Conservation (phyloP, 2,888 invertebrate species). For the Limulus polyphemus region DNA sequence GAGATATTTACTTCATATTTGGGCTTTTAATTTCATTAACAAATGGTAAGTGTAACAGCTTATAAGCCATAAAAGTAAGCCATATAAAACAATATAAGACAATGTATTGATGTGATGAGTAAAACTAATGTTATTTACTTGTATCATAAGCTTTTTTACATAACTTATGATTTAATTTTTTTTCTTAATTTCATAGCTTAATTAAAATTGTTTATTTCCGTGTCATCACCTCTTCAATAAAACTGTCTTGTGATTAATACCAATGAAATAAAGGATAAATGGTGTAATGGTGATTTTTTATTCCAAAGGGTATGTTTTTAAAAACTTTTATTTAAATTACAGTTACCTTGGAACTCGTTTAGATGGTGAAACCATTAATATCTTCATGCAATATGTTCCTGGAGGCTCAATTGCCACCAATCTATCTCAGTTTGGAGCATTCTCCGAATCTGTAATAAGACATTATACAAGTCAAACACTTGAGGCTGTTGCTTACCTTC, state of each 20-base stretch:
- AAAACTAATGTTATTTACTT: no score
- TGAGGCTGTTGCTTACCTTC: slow-evolving; percentile 37
- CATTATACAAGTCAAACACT: slow-evolving; percentile 38
- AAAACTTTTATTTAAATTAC: not conserved
- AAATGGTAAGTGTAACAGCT: no score
- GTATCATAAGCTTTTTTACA: no score
- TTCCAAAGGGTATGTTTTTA: not conserved
- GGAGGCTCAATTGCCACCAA: slow-evolving; percentile 38
- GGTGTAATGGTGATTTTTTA: not conserved
- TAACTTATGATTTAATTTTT: no score
- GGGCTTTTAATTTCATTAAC: no score
- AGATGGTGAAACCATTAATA: slow-evolving; percentile 35
- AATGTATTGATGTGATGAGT: no score
- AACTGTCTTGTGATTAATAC: not conserved
- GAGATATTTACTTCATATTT: no score
- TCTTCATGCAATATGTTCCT: slow-evolving; percentile 39
- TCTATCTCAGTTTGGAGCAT: slow-evolving; percentile 36
- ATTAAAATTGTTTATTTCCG: no score
- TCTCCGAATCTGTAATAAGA: slow-evolving; percentile 36
- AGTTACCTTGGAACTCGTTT: slow-evolving; percentile 34
- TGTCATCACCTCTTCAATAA: not conserved
- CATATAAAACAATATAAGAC: no score
- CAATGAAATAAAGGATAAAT: not conserved
- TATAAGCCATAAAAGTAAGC: no score
- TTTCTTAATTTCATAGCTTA: no score